These are phyloP conservation scores for Megalops cyprinoides DNA, from an alignment of 2,797 vertebrate species.

Conservation along the genomic window DNA sequence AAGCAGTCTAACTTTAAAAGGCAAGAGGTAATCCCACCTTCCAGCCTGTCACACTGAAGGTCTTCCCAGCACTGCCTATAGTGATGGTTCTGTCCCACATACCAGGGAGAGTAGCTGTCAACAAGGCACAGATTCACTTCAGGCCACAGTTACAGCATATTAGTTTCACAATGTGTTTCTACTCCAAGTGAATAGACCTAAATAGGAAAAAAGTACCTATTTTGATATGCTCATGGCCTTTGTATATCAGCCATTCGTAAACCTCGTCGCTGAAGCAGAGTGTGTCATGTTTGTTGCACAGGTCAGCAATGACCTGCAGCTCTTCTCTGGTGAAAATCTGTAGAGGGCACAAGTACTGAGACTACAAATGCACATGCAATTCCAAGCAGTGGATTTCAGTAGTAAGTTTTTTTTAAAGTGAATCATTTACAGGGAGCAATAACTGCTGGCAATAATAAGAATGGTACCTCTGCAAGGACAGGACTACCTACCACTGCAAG, in stretches of 20 bases:
- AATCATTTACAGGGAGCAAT: not conserved
- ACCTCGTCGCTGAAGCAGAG: conserved; percentile 97
- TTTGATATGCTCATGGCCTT: conserved; percentile 87
- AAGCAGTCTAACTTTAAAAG: not conserved
- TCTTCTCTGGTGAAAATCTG: conserved; percentile 88
- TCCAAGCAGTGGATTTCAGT: not conserved
- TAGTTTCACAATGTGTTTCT: not conserved
- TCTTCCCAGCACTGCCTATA: conserved; percentile 92
- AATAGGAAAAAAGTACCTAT: conserved; percentile 77
- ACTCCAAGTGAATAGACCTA: not conserved
- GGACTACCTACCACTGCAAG: no score
- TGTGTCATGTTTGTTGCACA: conserved; percentile 88
- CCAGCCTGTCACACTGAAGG: conserved; percentile 94
- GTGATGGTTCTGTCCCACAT: conserved; percentile 98
- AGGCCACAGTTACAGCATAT: not conserved
- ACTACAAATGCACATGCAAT: not conserved
- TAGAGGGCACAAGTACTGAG: conserved; percentile 14
- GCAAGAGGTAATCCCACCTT: conserved; percentile 75
- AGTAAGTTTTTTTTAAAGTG: not conserved
- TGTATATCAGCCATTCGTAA: conserved; percentile 95
- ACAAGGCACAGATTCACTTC: conserved; percentile 33
- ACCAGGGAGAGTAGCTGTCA: conserved; percentile 86
- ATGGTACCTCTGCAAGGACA: no score
- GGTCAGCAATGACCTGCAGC: conserved; percentile 87
- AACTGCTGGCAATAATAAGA: not conserved